A percentile compares a stretch with the other conserved stretches of the same genome.
These are phyloP conservation scores for Abramis brama DNA, from an alignment of 2,113 vertebrate genomes.

Conservation along the genomic window DNA sequence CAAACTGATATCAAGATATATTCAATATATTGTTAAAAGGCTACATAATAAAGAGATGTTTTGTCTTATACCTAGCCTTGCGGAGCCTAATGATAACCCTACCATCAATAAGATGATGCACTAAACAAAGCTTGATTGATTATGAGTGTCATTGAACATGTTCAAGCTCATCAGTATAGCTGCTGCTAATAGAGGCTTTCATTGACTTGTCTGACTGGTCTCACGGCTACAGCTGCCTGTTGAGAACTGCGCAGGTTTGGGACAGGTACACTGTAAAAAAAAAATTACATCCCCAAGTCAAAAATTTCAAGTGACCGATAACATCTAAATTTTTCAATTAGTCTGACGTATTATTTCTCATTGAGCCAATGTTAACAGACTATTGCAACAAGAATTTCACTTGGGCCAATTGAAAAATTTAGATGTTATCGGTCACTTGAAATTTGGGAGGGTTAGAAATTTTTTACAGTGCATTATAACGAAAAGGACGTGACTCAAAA, in stretches of 20 bases:
- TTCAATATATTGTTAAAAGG: neutral
- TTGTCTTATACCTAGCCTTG: conserved; percentile 16
- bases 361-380: too few relatives aligned
- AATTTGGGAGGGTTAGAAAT: too few relatives aligned
- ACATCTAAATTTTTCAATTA: too few relatives aligned
- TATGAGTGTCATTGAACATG: conserved; percentile 46
- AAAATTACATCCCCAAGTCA: too few relatives aligned
- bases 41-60: neutral
- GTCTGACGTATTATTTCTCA: too few relatives aligned
- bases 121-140: conserved; percentile 61
- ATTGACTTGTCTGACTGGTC: conserved; percentile 45
- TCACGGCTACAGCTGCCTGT: conserved; percentile 2
- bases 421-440: too few relatives aligned
- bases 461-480: too few relatives aligned
- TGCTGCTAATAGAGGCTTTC: conserved; percentile 47
- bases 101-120: conserved; percentile 1
- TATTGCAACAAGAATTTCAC: too few relatives aligned
- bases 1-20: neutral
- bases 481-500: neutral
- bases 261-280: too few relatives aligned
- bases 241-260: neutral
- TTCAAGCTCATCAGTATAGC: conserved; percentile 50
- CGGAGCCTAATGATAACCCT: neutral
- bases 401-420: too few relatives aligned
- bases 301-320: too few relatives aligned